Evolutionary conservation across 2,888 invertebrate species (phyloP).

Genomic region (Merodon equestris): DNA sequence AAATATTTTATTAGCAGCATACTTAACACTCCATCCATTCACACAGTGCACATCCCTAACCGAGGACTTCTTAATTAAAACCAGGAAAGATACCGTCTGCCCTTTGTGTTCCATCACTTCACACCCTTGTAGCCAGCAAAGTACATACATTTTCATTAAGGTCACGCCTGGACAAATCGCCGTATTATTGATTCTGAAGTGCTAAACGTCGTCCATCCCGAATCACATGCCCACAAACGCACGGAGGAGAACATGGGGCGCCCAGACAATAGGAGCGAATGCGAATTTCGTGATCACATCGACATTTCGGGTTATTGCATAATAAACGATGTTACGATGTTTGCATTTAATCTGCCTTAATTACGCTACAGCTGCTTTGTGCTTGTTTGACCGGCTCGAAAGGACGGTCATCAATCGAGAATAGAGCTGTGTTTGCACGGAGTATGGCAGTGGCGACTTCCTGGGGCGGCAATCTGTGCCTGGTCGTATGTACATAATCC

Average conservation of each 20-base stretch:
- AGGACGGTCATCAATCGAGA: slow-evolving; percentile 20
- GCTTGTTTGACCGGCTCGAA: slow-evolving; percentile 36
- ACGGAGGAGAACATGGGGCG: slow-evolving; percentile 24
- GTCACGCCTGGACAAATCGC: slow-evolving; percentile 38
- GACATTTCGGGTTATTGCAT: slow-evolving; percentile 61
- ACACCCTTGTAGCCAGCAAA: no score
- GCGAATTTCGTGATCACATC: slow-evolving; percentile 56
- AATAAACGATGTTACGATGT: slow-evolving; percentile 68
- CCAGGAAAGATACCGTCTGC: slow-evolving; percentile 14
- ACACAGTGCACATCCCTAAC: slow-evolving; percentile 33
- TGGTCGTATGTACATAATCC: no score
- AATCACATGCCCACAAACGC: neutral
- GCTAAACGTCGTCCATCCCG: slow-evolving; percentile 7
- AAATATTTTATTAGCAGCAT: slow-evolving; percentile 19
- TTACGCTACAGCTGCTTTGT: slow-evolving; percentile 60
- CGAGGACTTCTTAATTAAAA: slow-evolving; percentile 51
- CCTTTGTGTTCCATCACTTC: no score
- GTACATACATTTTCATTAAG: slow-evolving; percentile 25
- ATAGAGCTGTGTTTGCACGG: slow-evolving; percentile 8
- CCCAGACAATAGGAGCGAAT: slow-evolving; percentile 50
- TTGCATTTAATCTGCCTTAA: slow-evolving; percentile 67
- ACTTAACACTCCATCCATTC: slow-evolving; percentile 45
- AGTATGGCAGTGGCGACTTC: slow-evolving; percentile 66
- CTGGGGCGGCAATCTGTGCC: slow-evolving; percentile 45
- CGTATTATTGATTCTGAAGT: slow-evolving; percentile 63